A percentile compares a stretch with the other conserved stretches of the same genome.
These are phyloP conservation scores for Phytoseiulus persimilis DNA, from an alignment of 2,888 invertebrate species.

Conservation along the genomic window DNA sequence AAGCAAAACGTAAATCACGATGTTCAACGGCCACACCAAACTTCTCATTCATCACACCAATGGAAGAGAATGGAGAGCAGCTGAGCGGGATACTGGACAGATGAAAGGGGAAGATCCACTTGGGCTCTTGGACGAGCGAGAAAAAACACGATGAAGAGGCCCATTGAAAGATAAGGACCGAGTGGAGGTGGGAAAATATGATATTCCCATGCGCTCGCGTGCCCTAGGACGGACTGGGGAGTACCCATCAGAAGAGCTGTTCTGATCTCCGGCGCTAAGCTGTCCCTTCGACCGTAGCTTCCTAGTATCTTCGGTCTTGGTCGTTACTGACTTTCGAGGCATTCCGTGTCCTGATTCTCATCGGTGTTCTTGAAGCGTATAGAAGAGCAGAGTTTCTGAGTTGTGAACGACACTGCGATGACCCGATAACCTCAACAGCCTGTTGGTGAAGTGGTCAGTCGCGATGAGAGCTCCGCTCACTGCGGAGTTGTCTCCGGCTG, in stretches of 20 bases:
- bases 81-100: background rate
- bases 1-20: background rate
- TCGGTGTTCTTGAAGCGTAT: too few relatives aligned
- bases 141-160: background rate
- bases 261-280: background rate
- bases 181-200: background rate
- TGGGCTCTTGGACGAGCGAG: background rate
- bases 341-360: too few relatives aligned
- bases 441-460: background rate
- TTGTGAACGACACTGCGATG: background rate
- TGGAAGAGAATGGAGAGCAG: background rate
- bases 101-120: background rate
- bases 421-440: background rate
- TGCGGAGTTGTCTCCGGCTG: too few relatives aligned
- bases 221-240: background rate
- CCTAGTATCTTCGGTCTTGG: background rate
- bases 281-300: background rate
- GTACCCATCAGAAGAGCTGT: too few relatives aligned
- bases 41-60: background rate
- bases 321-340: background rate
- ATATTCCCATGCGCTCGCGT: background rate
- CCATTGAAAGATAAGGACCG: background rate
- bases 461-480: background rate
- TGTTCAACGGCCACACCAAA: background rate
- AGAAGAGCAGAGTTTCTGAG: background rate